Percentiles rank a stretch among this genome's conserved stretches.
Conservation (phyloP, 1,140 invertebrate genomes). For the Mya arenaria region DNA sequence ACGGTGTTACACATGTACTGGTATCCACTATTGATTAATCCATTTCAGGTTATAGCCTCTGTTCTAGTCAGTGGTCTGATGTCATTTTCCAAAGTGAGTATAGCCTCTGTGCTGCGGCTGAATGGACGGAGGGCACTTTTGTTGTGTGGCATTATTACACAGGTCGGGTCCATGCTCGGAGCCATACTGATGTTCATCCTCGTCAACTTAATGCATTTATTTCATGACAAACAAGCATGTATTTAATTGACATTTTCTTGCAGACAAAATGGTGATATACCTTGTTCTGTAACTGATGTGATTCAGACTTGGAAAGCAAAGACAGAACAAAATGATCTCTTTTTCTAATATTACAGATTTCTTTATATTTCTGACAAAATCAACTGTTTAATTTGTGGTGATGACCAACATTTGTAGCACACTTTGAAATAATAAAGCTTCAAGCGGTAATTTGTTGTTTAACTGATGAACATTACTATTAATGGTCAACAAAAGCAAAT, state of each 20-base stretch:
- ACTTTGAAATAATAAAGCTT: too few species aligned
- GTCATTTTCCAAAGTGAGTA: constrained; percentile 91
- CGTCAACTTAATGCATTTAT: constrained; percentile 87
- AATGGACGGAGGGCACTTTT: constrained; percentile 84
- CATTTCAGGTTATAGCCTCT: constrained; percentile 86
- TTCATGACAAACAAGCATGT: constrained; percentile 74
- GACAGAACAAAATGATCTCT: too few species aligned
- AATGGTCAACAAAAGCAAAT: too few species aligned
- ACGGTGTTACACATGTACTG: too few species aligned
- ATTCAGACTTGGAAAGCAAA: too few species aligned
- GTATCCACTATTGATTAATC: background rate
- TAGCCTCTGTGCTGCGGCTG: constrained; percentile 87
- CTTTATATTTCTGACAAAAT: too few species aligned
- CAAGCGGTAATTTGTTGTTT: too few species aligned
- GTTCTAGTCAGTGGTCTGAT: constrained; percentile 86
- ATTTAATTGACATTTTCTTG: background rate
- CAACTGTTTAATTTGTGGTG: too few species aligned
- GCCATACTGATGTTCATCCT: constrained; percentile 89
- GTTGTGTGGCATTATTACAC: constrained; percentile 89
- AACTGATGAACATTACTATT: too few species aligned
- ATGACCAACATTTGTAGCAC: too few species aligned
- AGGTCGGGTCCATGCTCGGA: constrained; percentile 89
- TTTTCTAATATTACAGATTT: too few species aligned
- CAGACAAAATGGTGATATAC: too few species aligned
- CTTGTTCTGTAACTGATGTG: background rate